phyloP scores from a whole-genome alignment of 2,797 vertebrate genomes.

The Meda fulgida region DNA sequence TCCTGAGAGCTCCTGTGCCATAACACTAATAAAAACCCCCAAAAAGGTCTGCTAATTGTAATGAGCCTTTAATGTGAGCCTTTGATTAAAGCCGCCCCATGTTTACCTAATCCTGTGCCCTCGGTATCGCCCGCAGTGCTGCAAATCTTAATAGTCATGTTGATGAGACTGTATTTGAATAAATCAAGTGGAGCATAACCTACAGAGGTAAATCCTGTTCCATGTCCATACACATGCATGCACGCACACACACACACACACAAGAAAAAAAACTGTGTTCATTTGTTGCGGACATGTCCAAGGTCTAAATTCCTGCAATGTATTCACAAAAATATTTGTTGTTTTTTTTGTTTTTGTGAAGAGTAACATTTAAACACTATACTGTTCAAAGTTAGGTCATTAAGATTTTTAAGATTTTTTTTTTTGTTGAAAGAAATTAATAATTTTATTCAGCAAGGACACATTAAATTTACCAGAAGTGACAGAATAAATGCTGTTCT shows the following conservation, averaged over 20 bases:
- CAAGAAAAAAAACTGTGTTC: no score
- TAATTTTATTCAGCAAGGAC: neutral
- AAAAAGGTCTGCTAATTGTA: conserved; percentile 52
- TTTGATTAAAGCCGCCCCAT: conserved; percentile 60
- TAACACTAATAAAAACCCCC: conserved; percentile 33
- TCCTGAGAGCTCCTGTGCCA: conserved; percentile 25
- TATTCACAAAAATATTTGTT: no score
- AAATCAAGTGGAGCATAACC: conserved; percentile 51
- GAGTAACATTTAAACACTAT: no score
- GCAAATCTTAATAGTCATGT: conserved; percentile 57
- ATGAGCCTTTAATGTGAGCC: conserved; percentile 57
- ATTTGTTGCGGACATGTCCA: neutral
- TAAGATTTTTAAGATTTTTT: no score
- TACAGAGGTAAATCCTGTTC: conserved; percentile 35
- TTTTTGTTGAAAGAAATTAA: neutral
- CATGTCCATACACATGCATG: neutral
- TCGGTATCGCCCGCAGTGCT: conserved; percentile 25
- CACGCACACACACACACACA: neutral
- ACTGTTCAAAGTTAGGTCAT: no score
- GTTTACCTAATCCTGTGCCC: conserved; percentile 56
- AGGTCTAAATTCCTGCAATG: no score
- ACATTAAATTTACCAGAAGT: neutral
- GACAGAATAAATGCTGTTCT: neutral
- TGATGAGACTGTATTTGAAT: conserved; percentile 63
- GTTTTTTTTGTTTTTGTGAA: no score